Conservation (phyloP, 2,888 invertebrate species). For the Agrilus biguttatus region DNA sequence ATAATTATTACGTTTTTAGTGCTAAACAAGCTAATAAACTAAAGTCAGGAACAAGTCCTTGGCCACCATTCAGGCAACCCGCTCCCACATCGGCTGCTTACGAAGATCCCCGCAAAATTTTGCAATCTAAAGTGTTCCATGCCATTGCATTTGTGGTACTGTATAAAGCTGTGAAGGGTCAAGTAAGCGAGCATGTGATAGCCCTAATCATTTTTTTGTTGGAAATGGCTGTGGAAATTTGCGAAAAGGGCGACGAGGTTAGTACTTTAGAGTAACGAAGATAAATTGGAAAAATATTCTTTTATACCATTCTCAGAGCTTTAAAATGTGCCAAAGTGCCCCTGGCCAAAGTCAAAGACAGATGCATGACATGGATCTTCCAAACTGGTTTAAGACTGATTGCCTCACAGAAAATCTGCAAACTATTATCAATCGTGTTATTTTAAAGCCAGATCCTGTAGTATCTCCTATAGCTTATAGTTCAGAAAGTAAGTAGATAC, state of each 20-base stretch:
- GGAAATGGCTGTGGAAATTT: slow-evolving; percentile 57
- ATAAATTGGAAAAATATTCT: not conserved
- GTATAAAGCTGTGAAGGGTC: slow-evolving; percentile 66
- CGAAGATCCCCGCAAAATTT: slow-evolving; percentile 49
- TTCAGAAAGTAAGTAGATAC: slow-evolving; percentile 43
- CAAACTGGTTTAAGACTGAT: slow-evolving; percentile 57
- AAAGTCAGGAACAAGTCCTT: slow-evolving; percentile 31
- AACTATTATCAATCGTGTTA: slow-evolving; percentile 48
- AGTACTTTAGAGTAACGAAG: slow-evolving; percentile 5
- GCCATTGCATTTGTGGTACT: slow-evolving; percentile 67
- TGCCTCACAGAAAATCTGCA: slow-evolving; percentile 63
- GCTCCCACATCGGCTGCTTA: slow-evolving; percentile 46
- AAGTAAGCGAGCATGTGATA: slow-evolving; percentile 75
- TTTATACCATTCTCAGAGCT: slow-evolving; percentile 19
- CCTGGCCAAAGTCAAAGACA: slow-evolving; percentile 20
- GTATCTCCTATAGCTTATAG: slow-evolving; percentile 42
- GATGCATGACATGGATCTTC: slow-evolving; percentile 40
- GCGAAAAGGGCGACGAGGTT: slow-evolving; percentile 31
- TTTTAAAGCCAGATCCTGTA: slow-evolving; percentile 42
- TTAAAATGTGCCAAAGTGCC: slow-evolving; percentile 34
- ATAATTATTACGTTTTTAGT: slow-evolving; percentile 14
- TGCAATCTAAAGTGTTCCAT: slow-evolving; percentile 50
- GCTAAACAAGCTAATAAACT: slow-evolving; percentile 24
- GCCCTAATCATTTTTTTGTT: slow-evolving; percentile 76
- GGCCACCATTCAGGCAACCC: slow-evolving; percentile 74